Conservation (phyloP, 2,113 vertebrate genomes). For the Phasianus colchicus region DNA sequence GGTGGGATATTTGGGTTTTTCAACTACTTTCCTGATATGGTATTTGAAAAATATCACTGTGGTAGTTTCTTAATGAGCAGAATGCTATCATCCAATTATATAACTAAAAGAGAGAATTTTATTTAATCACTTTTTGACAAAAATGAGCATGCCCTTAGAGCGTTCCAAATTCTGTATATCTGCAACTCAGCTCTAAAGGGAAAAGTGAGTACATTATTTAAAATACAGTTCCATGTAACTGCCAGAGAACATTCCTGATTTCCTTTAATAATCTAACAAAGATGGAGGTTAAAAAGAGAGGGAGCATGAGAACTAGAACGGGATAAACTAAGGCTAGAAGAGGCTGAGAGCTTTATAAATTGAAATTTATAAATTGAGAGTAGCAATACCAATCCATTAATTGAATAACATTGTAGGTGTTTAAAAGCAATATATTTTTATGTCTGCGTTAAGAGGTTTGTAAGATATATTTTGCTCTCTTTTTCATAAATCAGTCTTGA, state of each 20-base stretch:
- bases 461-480: slow-evolving; percentile 19
- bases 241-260: not conserved
- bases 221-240: not conserved
- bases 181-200: not conserved
- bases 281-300: not conserved
- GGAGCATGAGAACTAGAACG: not conserved
- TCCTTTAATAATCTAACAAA: not conserved
- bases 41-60: not conserved
- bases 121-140: not conserved
- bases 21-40: fast-evolving
- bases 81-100: not conserved
- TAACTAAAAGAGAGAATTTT: not conserved
- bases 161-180: not conserved
- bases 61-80: not conserved
- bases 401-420: not conserved
- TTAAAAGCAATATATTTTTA: slow-evolving; percentile 48
- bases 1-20: not conserved
- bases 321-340: not conserved
- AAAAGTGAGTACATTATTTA: not conserved
- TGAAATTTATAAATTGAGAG: not conserved
- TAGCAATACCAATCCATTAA: slow-evolving; percentile 9
- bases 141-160: not conserved
- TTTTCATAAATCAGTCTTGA: slow-evolving; percentile 45
- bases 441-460: slow-evolving; percentile 23
- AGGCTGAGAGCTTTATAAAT: not conserved